Conservation (phyloP, 2,113 vertebrate genomes). For the Phalacrocorax carbo region DNA sequence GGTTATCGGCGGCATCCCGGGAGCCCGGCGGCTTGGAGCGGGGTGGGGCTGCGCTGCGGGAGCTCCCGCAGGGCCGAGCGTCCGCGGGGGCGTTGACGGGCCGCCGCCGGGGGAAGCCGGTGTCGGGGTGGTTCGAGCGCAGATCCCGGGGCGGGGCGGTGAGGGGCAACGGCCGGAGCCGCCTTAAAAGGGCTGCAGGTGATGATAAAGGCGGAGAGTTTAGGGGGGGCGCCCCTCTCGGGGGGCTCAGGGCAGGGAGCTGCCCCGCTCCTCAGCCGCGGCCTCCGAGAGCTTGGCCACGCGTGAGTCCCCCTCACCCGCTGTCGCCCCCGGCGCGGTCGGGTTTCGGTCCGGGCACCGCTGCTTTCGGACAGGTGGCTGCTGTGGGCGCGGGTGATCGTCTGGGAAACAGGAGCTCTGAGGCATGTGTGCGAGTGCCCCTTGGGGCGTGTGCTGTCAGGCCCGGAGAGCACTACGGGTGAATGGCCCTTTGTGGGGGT, state of each 20-base stretch:
- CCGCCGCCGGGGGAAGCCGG: no score
- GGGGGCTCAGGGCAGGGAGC: not conserved
- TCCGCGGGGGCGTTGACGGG: no score
- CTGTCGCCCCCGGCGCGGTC: accelerated
- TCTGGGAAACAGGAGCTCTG: not conserved
- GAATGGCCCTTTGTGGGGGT: not conserved
- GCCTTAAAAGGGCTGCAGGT: not conserved
- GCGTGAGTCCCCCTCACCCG: accelerated
- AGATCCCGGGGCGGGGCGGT: not conserved
- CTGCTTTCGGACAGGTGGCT: not conserved
- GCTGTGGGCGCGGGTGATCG: not conserved
- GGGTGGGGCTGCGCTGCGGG: not conserved
- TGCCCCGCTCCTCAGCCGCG: no score
- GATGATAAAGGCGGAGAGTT: no score
- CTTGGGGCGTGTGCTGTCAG: accelerated
- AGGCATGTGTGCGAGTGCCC: no score
- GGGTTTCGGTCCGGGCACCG: not conserved
- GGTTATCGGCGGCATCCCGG: not conserved
- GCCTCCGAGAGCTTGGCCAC: not conserved
- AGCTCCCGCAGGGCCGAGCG: not conserved
- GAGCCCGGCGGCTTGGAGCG: not conserved
- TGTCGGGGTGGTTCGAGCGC: not conserved
- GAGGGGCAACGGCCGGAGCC: not conserved
- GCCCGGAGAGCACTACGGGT: accelerated
- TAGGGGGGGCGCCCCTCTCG: not conserved